Evolutionary conservation across 2,113 vertebrate genomes (phyloP).

Genomic region (Tetrax tetrax): DNA sequence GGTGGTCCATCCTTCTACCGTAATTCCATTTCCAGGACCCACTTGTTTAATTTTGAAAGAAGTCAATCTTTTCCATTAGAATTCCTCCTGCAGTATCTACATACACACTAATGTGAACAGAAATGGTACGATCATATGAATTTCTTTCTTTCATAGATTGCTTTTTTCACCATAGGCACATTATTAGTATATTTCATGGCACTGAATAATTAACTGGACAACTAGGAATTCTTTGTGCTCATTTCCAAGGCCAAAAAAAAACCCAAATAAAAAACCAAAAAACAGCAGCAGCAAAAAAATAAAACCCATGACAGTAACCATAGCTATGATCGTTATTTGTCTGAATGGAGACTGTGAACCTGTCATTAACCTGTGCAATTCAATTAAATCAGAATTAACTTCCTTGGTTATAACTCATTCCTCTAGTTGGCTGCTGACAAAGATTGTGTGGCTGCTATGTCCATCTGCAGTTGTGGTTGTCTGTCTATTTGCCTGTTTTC

Average conservation of each 20-base stretch:
- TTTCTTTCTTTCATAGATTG: not conserved
- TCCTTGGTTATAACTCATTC: not conserved
- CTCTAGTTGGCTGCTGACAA: not conserved
- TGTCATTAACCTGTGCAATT: not conserved
- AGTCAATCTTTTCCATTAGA: not conserved
- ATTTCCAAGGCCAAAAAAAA: not conserved
- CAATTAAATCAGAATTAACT: not conserved
- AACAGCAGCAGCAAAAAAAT: not conserved
- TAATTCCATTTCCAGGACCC: not conserved
- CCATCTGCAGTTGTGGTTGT: not conserved
- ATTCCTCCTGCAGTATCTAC: not conserved
- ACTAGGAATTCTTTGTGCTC: not conserved
- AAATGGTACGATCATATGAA: not conserved
- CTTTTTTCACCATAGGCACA: not conserved
- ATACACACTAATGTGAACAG: not conserved
- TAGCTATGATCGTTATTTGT: not conserved
- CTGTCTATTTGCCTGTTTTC: not conserved
- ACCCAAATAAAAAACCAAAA: not conserved
- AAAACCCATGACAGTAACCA: fast-evolving
- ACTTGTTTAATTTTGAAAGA: not conserved
- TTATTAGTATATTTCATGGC: not conserved
- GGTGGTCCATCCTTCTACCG: not conserved
- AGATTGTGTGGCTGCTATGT: not conserved
- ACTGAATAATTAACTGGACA: not conserved
- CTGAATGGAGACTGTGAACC: not conserved